Percentiles rank a stretch among this genome's conserved stretches.
These are phyloP conservation scores for Leptopilina clavipes DNA, from an alignment of 1,140 invertebrate genomes.

Conservation along the genomic window DNA sequence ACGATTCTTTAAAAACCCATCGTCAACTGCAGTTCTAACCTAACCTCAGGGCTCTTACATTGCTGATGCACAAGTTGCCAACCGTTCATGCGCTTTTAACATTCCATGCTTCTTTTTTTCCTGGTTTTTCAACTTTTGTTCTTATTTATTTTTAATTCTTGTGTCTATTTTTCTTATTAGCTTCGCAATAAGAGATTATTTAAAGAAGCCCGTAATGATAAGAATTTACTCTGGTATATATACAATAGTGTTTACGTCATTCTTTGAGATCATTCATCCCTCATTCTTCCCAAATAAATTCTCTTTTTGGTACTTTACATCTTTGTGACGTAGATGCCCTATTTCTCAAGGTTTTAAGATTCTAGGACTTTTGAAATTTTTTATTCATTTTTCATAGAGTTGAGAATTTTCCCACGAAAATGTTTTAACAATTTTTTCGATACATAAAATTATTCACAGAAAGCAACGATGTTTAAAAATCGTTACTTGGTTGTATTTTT, in stretches of 20 bases:
- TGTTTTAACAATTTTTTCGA: no score
- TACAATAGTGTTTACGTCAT: slow-evolving; percentile 11
- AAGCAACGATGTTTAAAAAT: no score
- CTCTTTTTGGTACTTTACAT: slow-evolving; percentile 45
- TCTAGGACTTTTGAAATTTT: neutral
- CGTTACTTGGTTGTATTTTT: no score
- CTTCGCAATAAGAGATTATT: neutral
- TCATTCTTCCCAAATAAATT: slow-evolving; percentile 1
- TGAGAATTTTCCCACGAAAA: no score
- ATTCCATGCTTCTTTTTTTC: slow-evolving; percentile 7
- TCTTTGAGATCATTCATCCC: slow-evolving; percentile 28
- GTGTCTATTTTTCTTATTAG: neutral
- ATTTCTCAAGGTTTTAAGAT: slow-evolving; percentile 7
- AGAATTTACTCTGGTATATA: neutral
- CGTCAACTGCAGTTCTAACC: slow-evolving; percentile 2
- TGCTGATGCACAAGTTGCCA: slow-evolving; percentile 6
- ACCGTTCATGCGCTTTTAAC: neutral
- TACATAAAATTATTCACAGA: no score
- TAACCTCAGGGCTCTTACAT: neutral
- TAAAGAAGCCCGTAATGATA: neutral
- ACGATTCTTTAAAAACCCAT: neutral
- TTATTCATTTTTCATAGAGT: neutral
- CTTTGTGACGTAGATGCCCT: slow-evolving; percentile 13
- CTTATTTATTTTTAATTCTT: neutral
- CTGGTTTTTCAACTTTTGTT: neutral